A percentile compares a stretch with the other conserved stretches of the same genome.
Evolutionary conservation across 2,113 vertebrate species (phyloP).

Genomic region (Azemiops feae): DNA sequence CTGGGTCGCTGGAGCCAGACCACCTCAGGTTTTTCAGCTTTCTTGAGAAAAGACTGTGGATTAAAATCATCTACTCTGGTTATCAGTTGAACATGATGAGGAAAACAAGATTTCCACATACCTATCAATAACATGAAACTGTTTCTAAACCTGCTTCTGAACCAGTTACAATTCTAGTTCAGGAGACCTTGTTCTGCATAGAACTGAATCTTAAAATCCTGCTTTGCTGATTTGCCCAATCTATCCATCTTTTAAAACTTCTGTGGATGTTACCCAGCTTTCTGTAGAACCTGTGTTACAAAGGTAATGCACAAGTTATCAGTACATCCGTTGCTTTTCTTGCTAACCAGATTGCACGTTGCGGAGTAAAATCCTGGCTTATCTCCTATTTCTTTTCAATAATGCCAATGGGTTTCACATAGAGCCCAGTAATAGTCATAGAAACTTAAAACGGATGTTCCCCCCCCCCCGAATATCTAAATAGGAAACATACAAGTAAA

Average conservation of each 20-base stretch:
- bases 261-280: background rate
- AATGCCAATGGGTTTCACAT: background rate
- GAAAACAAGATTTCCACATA: background rate
- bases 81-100: rapidly evolving
- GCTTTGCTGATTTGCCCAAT: background rate
- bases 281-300: background rate
- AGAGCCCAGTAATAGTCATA: background rate
- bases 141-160: background rate
- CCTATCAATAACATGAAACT: no score
- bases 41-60: background rate
- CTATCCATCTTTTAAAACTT: background rate
- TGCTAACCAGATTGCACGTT: background rate
- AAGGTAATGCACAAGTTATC: background rate
- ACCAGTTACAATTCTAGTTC: background rate
- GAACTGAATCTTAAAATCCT: background rate
- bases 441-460: background rate
- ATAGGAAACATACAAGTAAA: background rate
- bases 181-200: background rate
- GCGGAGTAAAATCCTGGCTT: background rate
- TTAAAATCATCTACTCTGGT: background rate
- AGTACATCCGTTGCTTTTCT: background rate
- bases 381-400: background rate
- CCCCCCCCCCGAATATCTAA: no score
- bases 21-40: background rate
- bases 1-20: background rate